phyloP scores from a whole-genome alignment of 2,888 invertebrate species.

The Spodoptera littoralis region DNA sequence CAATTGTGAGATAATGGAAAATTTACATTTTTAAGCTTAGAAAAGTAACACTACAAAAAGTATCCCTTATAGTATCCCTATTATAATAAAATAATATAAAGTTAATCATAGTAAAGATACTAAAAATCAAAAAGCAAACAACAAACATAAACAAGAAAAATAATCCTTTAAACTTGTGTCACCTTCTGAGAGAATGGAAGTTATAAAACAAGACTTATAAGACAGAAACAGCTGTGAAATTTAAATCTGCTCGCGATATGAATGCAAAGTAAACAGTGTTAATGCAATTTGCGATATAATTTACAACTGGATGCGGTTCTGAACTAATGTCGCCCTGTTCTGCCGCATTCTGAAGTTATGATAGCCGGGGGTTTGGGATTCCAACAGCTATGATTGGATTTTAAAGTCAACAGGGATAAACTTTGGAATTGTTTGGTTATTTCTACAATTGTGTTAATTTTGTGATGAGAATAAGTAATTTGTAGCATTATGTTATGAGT shows the following conservation, averaged over 20 bases:
- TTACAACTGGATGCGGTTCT: slow-evolving; percentile 67
- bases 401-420: slow-evolving; percentile 16
- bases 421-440: slow-evolving; percentile 8
- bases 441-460: too few species aligned
- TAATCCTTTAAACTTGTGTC: slow-evolving; percentile 44
- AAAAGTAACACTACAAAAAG: not conserved
- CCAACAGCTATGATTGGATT: slow-evolving; percentile 19
- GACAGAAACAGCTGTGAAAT: slow-evolving; percentile 53
- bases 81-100: not conserved
- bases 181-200: slow-evolving; percentile 44
- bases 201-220: slow-evolving; percentile 53
- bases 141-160: slow-evolving; percentile 36
- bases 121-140: slow-evolving; percentile 12
- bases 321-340: slow-evolving; percentile 73
- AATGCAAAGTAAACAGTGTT: slow-evolving; percentile 69
- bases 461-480: not conserved
- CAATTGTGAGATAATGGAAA: slow-evolving; percentile 18
- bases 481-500: not conserved
- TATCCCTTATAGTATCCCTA: too few species aligned
- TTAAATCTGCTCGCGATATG: slow-evolving; percentile 64
- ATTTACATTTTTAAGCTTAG: not conserved
- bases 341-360: slow-evolving; percentile 28
- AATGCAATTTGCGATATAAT: slow-evolving; percentile 80
- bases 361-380: slow-evolving; percentile 11
- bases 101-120: not conserved